These are phyloP conservation scores for Diadophis punctatus DNA, from an alignment of 2,113 vertebrate genomes.

Conservation along the genomic window DNA sequence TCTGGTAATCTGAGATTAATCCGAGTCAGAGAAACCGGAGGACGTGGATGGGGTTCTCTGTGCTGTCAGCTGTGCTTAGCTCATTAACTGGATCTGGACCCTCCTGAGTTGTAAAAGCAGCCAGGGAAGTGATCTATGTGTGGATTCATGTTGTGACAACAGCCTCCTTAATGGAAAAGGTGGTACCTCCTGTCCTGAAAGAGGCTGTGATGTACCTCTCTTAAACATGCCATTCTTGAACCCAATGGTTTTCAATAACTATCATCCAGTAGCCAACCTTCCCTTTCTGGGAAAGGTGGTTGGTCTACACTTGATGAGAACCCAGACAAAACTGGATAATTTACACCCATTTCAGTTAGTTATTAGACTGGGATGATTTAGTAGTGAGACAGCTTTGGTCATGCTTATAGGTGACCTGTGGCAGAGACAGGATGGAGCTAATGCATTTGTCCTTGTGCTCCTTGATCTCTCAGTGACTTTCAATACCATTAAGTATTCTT, in stretches of 20 bases:
- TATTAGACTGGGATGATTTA: neutral
- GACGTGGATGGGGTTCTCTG: neutral
- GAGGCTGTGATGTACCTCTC: neutral
- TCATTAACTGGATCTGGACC: neutral
- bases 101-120: neutral
- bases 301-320: neutral
- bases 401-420: neutral
- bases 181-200: neutral
- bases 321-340: neutral
- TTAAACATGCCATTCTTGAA: neutral
- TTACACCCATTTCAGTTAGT: neutral
- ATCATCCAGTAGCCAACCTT: neutral
- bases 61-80: neutral
- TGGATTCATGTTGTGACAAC: neutral
- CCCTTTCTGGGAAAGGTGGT: neutral
- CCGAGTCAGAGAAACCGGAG: neutral
- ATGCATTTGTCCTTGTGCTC: neutral
- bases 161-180: neutral
- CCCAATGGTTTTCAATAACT: neutral
- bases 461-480: neutral
- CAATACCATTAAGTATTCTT: neutral
- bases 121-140: neutral
- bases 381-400: neutral
- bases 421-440: neutral
- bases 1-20: neutral